Percentiles rank a stretch among this genome's conserved stretches.
These are phyloP conservation scores for Gobionotothen gibberifrons DNA, from an alignment of 2,797 vertebrate genomes.

Conservation along the genomic window DNA sequence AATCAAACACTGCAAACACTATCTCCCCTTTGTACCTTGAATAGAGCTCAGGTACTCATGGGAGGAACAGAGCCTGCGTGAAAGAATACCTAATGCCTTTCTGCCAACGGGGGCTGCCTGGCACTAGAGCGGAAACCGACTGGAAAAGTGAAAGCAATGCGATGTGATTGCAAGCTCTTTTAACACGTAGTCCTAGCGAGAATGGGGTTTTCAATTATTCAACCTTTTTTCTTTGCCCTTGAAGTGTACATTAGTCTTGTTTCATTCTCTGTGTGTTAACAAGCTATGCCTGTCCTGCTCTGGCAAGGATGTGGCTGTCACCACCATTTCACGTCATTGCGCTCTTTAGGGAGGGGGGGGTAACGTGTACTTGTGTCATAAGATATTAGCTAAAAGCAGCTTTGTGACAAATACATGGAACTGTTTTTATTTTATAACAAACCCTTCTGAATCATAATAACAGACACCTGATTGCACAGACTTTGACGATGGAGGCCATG, in stretches of 20 bases:
- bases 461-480: constrained; percentile 27
- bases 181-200: constrained; percentile 71
- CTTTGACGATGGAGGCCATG: constrained; percentile 38
- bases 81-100: constrained; percentile 77
- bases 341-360: constrained; percentile 46
- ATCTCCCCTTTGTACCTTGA: constrained; percentile 76
- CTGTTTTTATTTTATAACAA: constrained; percentile 27
- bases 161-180: constrained; percentile 76
- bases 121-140: constrained; percentile 67
- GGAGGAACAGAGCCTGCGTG: constrained; percentile 65
- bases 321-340: constrained; percentile 71
- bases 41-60: constrained; percentile 65
- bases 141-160: constrained; percentile 77
- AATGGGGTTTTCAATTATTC: constrained; percentile 81
- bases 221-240: constrained; percentile 76
- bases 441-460: constrained; percentile 44
- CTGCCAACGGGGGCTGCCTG: constrained; percentile 49
- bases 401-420: constrained; percentile 60
- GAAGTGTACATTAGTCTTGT: constrained; percentile 77
- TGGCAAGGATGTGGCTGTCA: constrained; percentile 75
- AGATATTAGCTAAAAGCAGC: constrained; percentile 56
- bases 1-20: constrained; percentile 79
- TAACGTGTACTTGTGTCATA: constrained; percentile 46
- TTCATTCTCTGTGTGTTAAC: constrained; percentile 77
- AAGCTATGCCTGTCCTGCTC: constrained; percentile 72